Evolutionary conservation across 1,140 invertebrate genomes (phyloP).

Genomic region (Oncopodura yosiiana): DNA sequence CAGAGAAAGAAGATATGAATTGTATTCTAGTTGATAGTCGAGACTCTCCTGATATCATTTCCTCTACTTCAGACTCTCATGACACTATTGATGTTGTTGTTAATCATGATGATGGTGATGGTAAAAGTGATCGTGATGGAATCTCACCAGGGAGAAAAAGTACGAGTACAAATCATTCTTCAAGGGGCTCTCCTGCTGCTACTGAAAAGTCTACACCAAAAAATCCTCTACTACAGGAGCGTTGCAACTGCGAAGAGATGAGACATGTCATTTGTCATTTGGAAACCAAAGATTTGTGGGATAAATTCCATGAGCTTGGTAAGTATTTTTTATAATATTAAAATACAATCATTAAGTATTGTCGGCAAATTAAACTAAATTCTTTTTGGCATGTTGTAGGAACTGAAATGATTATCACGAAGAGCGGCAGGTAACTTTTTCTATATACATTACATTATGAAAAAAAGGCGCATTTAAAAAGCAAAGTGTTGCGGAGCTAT

Average conservation of each 20-base stretch:
- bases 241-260: conserved; percentile 53
- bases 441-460: no score
- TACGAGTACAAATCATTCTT: conserved; percentile 1
- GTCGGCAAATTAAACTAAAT: no score
- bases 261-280: conserved; percentile 74
- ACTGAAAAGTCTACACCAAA: conserved; percentile 39
- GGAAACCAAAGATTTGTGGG: conserved; percentile 84
- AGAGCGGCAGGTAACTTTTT: conserved; percentile 81
- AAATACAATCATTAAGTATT: no score
- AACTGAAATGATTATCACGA: conserved; percentile 99
- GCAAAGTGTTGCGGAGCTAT: no score
- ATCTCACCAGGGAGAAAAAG: conserved; percentile 28
- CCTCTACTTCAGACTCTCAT: conserved; percentile 35
- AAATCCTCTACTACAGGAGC: conserved; percentile 45
- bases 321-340: no score
- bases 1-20: conserved; percentile 38
- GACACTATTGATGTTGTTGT: conserved; percentile 32
- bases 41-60: conserved; percentile 38
- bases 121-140: conserved; percentile 32
- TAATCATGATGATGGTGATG: conserved; percentile 29
- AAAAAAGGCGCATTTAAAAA: no score
- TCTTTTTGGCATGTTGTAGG: no score
- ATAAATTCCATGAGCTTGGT: conserved; percentile 84
- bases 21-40: conserved; percentile 37
- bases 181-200: conserved; percentile 28